Evolutionary conservation across 2,113 vertebrate genomes (phyloP).

Genomic region (Neofelis nebulosa): DNA sequence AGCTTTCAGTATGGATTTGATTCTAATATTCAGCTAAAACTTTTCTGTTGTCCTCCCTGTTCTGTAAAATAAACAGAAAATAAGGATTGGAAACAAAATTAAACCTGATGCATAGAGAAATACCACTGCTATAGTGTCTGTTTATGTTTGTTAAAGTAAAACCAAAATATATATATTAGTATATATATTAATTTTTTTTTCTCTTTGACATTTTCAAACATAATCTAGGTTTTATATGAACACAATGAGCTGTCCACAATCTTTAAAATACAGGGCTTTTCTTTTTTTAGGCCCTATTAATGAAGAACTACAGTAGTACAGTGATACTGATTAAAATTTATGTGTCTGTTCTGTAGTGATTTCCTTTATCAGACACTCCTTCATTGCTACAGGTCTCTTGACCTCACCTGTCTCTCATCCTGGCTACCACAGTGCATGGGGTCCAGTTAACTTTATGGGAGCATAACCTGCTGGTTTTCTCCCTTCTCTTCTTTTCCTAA

Average conservation of each 20-base stretch:
- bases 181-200: not conserved
- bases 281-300: not conserved
- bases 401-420: not conserved
- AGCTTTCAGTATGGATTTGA: not conserved
- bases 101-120: not conserved
- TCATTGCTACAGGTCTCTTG: too few relatives aligned
- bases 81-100: not conserved
- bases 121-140: not conserved
- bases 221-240: not conserved
- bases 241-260: not conserved
- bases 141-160: not conserved
- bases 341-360: not conserved
- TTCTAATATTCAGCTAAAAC: not conserved
- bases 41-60: rapidly evolving
- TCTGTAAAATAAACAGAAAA: not conserved
- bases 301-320: not conserved
- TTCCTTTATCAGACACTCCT: not conserved
- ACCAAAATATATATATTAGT: not conserved
- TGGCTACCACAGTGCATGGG: not conserved
- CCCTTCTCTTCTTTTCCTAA: not conserved
- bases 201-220: not conserved
- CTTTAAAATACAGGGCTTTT: not conserved
- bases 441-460: not conserved
- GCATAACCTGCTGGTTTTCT: not conserved
- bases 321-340: too few relatives aligned